Percentiles rank a stretch among this genome's conserved stretches.
phyloP scores from a whole-genome alignment of 2,888 invertebrate genomes.

The Amphipoea lucens region DNA sequence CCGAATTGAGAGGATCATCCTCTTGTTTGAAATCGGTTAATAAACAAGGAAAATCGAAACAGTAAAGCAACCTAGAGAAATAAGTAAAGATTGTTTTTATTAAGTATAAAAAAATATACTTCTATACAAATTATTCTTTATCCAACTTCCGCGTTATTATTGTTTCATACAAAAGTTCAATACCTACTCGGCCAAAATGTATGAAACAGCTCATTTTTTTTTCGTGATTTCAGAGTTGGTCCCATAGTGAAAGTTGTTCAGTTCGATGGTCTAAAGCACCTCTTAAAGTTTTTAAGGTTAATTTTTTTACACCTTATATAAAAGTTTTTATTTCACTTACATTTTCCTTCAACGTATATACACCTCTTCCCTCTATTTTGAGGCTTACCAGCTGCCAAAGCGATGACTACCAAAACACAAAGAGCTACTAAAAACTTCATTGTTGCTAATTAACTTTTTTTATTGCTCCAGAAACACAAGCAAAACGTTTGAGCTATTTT shows the following conservation, averaged over 20 bases:
- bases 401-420: not conserved
- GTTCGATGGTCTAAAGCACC: no score
- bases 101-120: not conserved
- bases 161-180: no score
- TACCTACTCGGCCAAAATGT: no score
- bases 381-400: slow-evolving; percentile 6
- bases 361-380: not conserved
- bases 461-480: not conserved
- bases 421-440: slow-evolving; percentile 20
- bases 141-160: not conserved
- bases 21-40: no score
- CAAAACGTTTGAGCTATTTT: not conserved
- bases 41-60: not conserved
- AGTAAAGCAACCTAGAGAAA: not conserved
- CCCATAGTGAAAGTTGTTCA: no score
- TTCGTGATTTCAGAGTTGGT: no score
- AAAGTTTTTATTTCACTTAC: not conserved
- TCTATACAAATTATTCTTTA: not conserved
- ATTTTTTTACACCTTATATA: no score
- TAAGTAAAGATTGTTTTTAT: not conserved
- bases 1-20: not conserved
- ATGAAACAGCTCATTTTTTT: no score
- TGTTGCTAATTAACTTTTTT: not conserved
- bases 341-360: not conserved
- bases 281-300: no score